Conservation (phyloP, 2,113 vertebrate species). For the Nyctereutes procyonoides region DNA sequence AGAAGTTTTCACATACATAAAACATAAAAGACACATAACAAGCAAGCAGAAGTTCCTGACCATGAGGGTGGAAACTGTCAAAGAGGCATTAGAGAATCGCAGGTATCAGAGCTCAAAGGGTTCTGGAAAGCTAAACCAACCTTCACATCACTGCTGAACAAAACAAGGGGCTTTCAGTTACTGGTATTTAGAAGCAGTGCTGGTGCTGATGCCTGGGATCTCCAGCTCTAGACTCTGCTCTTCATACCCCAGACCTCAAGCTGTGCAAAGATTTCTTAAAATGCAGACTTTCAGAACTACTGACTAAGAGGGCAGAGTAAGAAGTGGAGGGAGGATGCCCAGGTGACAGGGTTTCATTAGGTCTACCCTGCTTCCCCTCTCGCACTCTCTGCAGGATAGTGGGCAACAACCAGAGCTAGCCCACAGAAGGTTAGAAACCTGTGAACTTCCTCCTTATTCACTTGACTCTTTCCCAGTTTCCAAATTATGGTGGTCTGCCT, state of each 20-base stretch:
- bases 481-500: slow-evolving; percentile 10
- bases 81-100: background rate
- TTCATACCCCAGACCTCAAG: background rate
- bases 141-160: background rate
- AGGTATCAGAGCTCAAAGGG: background rate
- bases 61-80: background rate
- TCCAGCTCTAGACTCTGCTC: background rate
- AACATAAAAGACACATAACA: slow-evolving; percentile 30
- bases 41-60: slow-evolving; percentile 1
- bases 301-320: background rate
- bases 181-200: background rate
- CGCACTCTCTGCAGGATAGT: background rate
- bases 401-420: background rate
- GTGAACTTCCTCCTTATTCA: background rate
- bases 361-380: background rate
- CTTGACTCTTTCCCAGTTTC: slow-evolving; percentile 21
- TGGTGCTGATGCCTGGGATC: background rate
- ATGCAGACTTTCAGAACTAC: background rate
- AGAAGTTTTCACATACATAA: background rate
- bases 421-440: background rate
- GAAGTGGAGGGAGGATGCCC: background rate
- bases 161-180: background rate
- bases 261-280: background rate
- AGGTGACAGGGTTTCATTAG: background rate
- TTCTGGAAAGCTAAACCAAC: background rate